phyloP scores from a whole-genome alignment of 2,888 invertebrate genomes.

The Heliconius aoede region DNA sequence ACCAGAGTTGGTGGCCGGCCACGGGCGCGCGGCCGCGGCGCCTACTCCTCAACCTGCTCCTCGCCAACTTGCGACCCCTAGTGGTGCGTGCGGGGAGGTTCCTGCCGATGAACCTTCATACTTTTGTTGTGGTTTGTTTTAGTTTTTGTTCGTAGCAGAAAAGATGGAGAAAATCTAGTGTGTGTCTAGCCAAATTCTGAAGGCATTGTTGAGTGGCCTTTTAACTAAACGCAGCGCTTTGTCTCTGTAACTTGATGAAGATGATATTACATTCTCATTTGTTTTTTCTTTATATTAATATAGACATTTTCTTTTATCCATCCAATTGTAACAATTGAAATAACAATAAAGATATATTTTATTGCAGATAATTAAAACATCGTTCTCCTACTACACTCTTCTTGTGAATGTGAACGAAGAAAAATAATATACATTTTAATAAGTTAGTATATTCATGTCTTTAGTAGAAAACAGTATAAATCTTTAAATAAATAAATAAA shows the following conservation, averaged over 20 bases:
- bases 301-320: no score
- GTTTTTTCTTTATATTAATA: no score
- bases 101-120: slow-evolving; percentile 71
- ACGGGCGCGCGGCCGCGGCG: slow-evolving; percentile 63
- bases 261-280: no score
- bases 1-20: slow-evolving; percentile 67
- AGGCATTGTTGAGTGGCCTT: no score
- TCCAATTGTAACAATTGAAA: no score
- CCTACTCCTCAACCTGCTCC: slow-evolving; percentile 57
- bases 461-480: not conserved
- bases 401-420: slow-evolving; percentile 73
- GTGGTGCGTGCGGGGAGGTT: slow-evolving; percentile 67
- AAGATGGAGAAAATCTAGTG: not conserved
- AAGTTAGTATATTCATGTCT: not conserved
- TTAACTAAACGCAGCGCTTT: no score
- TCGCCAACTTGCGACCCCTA: slow-evolving; percentile 60
- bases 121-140: slow-evolving; percentile 64
- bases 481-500: not conserved
- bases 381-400: slow-evolving; percentile 76
- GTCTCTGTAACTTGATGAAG: no score
- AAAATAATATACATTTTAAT: slow-evolving; percentile 36
- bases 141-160: not conserved
- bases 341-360: slow-evolving; percentile 19
- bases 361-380: slow-evolving; percentile 78
- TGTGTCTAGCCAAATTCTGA: no score